Evolutionary conservation across 2,797 vertebrate species (phyloP).

Genomic region (Microcaecilia unicolor): DNA sequence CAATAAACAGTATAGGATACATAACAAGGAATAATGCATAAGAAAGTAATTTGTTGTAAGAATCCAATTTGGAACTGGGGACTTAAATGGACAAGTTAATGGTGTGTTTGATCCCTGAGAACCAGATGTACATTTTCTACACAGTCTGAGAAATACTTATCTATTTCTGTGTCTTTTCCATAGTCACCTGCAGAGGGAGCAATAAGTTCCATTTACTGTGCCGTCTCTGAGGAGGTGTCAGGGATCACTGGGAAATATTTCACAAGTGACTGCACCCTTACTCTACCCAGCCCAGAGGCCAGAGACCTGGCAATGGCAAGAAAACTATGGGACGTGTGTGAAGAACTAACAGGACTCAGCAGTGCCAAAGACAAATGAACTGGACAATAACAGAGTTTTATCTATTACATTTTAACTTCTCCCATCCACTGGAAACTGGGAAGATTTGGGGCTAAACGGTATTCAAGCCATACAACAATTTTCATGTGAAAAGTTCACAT

Average conservation of each 20-base stretch:
- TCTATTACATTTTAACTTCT: neutral
- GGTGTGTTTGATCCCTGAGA: too few species aligned
- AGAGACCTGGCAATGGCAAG: slow-evolving; percentile 47
- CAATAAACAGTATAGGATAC: too few species aligned
- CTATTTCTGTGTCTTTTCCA: accelerated
- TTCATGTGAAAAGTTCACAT: too few species aligned
- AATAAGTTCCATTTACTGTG: slow-evolving; percentile 66
- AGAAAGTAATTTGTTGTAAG: too few species aligned
- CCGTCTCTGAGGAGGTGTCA: slow-evolving; percentile 62
- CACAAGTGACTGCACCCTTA: slow-evolving; percentile 60
- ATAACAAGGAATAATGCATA: too few species aligned
- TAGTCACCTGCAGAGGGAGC: slow-evolving; percentile 69
- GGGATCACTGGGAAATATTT: slow-evolving; percentile 77
- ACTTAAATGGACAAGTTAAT: too few species aligned
- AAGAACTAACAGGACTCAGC: slow-evolving; percentile 49
- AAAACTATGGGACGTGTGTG: slow-evolving; percentile 70
- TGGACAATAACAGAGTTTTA: neutral
- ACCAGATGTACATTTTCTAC: too few species aligned
- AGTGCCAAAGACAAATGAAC: too few species aligned
- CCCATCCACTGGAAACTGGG: neutral
- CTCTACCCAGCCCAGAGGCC: slow-evolving; percentile 45
- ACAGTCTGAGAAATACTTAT: too few species aligned
- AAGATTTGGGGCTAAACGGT: too few species aligned
- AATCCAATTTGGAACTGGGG: too few species aligned
- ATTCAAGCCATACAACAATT: too few species aligned